phyloP scores from a whole-genome alignment of 2,113 vertebrate genomes.

The Hyperopisus bebe region DNA sequence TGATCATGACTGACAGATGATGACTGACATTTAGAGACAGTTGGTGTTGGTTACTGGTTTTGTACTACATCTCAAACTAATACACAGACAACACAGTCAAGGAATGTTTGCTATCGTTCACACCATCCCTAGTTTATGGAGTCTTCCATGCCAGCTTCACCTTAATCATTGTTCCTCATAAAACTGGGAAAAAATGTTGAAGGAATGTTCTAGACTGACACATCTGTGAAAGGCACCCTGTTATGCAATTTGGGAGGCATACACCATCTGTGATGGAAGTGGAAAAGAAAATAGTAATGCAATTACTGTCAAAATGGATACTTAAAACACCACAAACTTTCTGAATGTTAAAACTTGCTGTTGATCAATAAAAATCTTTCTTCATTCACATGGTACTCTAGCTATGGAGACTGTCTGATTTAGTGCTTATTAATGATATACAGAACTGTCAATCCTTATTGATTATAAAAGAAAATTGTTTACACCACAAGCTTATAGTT shows the following conservation, averaged over 20 bases:
- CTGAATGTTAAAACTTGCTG: background rate
- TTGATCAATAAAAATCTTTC: background rate
- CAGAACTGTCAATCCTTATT: background rate
- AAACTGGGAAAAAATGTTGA: background rate
- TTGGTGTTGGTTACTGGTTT: background rate
- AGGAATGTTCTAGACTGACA: constrained; percentile 1
- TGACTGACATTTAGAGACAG: background rate
- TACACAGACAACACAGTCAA: background rate
- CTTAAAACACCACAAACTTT: background rate
- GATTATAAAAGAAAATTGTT: background rate
- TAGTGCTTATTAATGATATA: background rate
- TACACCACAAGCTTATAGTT: background rate
- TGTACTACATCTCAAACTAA: background rate
- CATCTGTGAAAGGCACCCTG: constrained; percentile 1
- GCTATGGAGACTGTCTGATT: background rate
- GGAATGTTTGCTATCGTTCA: background rate
- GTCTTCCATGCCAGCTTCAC: background rate
- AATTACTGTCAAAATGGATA: background rate
- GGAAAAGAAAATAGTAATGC: background rate
- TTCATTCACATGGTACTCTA: background rate
- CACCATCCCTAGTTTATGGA: background rate
- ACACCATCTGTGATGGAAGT: background rate
- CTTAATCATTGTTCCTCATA: background rate
- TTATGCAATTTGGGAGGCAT: background rate
- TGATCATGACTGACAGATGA: background rate